Evolutionary conservation across 2,113 vertebrate genomes (phyloP).

Genomic region (Taxidea taxus): DNA sequence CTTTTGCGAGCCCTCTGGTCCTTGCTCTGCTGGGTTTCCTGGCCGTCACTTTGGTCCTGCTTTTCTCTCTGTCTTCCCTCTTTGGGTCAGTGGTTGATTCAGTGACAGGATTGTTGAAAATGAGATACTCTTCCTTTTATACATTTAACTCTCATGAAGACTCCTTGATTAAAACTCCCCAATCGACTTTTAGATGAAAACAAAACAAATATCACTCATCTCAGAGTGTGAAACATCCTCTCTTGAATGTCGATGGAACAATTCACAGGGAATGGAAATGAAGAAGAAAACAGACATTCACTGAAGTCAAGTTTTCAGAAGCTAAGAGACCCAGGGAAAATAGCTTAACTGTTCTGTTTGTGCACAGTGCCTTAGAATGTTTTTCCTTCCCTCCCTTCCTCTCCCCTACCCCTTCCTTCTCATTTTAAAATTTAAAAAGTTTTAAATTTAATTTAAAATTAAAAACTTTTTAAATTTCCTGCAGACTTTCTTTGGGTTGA

Average conservation of each 20-base stretch:
- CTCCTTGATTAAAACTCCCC: slow-evolving; percentile 33
- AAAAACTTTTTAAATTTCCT: too few species aligned
- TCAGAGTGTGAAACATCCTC: not conserved
- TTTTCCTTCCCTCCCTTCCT: too few species aligned
- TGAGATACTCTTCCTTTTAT: not conserved
- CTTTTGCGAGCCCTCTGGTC: not conserved
- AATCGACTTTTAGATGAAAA: not conserved
- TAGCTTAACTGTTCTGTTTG: not conserved
- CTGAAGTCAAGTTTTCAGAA: not conserved
- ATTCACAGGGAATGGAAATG: not conserved
- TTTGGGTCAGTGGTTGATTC: not conserved
- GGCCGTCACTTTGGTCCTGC: not conserved
- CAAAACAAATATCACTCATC: not conserved
- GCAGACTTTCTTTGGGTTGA: not conserved
- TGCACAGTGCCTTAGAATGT: not conserved
- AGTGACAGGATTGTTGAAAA: not conserved
- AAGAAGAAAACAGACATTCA: not conserved
- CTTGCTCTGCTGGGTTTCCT: not conserved
- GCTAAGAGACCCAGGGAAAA: not conserved
- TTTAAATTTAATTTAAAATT: too few species aligned
- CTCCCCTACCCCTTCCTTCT: rapidly evolving
- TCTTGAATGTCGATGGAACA: slow-evolving; percentile 43
- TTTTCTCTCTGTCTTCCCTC: not conserved
- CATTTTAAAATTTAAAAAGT: too few species aligned
- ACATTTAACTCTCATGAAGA: not conserved